Evolutionary conservation across 2,888 invertebrate genomes (phyloP).

Genomic region (Nymphalis polychloros): DNA sequence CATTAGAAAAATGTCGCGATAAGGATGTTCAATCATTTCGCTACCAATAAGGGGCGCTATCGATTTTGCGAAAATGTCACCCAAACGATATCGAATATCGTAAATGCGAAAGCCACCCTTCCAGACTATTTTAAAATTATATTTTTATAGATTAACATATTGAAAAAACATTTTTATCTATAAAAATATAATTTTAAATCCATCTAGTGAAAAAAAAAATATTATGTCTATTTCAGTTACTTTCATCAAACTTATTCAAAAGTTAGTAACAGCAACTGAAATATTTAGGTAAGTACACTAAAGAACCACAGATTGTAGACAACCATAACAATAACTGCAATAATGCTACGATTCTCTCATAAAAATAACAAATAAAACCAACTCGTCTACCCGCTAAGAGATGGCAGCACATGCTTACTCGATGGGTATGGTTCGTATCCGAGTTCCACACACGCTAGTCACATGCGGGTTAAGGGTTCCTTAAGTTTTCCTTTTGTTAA

Average conservation of each 20-base stretch:
- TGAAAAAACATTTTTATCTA: no score
- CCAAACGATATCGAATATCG: slow-evolving; percentile 68
- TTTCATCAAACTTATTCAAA: slow-evolving; percentile 9
- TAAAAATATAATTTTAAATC: no score
- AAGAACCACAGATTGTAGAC: slow-evolving; percentile 18
- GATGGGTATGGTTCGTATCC: slow-evolving; percentile 46
- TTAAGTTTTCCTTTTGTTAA: slow-evolving; percentile 64
- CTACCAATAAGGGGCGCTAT: slow-evolving; percentile 80
- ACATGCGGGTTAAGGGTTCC: slow-evolving; percentile 52
- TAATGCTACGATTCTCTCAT: slow-evolving; percentile 36
- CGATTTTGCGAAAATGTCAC: slow-evolving; percentile 80
- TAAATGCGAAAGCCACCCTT: slow-evolving; percentile 44
- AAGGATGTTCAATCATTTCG: slow-evolving; percentile 82
- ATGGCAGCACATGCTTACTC: slow-evolving; percentile 55
- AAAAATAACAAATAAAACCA: slow-evolving; percentile 36
- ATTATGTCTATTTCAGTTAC: slow-evolving; percentile 58
- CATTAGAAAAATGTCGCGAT: slow-evolving; percentile 82
- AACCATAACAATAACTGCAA: slow-evolving; percentile 30
- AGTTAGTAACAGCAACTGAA: slow-evolving; percentile 15
- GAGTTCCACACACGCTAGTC: slow-evolving; percentile 52
- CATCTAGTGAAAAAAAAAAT: no score
- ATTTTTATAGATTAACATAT: slow-evolving; percentile 32
- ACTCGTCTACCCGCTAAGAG: slow-evolving; percentile 64
- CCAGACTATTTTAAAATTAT: slow-evolving; percentile 39
- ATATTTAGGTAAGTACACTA: slow-evolving; percentile 27